Conservation (phyloP, 2,113 vertebrate genomes). For the Syngnathoides biaculeatus region DNA sequence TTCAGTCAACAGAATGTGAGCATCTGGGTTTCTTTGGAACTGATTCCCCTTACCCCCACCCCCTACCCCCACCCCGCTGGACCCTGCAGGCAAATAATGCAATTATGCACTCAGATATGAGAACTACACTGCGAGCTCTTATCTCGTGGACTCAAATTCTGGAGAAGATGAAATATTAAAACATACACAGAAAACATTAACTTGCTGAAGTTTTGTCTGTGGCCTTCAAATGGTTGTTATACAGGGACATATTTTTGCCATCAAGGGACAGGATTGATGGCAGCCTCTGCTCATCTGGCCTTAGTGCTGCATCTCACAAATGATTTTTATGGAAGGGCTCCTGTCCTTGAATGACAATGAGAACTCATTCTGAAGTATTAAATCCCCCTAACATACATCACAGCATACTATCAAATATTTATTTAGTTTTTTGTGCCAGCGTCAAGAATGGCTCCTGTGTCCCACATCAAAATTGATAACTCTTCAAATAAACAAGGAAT, state of each 20-base stretch:
- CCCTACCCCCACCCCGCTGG: too few relatives aligned
- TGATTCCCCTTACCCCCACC: too few relatives aligned
- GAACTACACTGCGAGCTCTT: conserved; percentile 18
- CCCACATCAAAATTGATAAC: background rate
- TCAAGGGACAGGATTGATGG: background rate
- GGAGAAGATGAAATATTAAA: background rate
- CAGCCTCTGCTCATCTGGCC: background rate
- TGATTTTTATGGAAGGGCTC: background rate
- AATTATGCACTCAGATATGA: conserved; percentile 12
- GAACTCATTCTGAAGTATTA: background rate
- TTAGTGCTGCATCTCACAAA: background rate
- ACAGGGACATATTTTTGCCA: background rate
- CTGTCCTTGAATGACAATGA: background rate
- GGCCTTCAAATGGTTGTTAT: background rate
- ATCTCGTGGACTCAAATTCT: conserved; percentile 17
- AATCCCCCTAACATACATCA: background rate
- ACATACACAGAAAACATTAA: background rate
- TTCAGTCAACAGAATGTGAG: too few relatives aligned
- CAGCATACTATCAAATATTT: background rate
- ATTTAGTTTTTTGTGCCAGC: background rate
- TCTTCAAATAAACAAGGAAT: background rate
- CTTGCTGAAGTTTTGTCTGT: background rate
- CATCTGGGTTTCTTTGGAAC: too few relatives aligned
- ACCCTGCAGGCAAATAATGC: conserved; percentile 30
- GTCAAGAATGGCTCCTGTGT: background rate